These are phyloP conservation scores for Cepaea nemoralis DNA, from an alignment of 1,140 invertebrate genomes.

Conservation along the genomic window DNA sequence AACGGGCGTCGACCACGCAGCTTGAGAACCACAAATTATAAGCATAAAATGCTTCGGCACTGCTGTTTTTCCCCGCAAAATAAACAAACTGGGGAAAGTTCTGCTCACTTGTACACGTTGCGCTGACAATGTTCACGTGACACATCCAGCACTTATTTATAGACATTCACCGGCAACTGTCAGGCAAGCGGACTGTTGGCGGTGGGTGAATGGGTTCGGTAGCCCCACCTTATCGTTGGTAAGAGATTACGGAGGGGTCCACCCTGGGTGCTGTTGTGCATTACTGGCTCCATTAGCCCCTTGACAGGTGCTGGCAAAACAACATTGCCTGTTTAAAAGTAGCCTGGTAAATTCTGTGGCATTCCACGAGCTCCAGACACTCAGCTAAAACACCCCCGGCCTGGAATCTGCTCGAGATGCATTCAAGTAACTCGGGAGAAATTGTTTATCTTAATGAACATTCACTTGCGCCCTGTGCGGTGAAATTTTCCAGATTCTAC, in stretches of 20 bases:
- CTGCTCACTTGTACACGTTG: no score
- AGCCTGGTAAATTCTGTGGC: not conserved
- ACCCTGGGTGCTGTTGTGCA: no score
- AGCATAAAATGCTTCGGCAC: no score
- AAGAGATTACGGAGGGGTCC: no score
- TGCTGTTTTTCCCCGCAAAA: no score
- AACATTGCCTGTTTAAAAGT: not conserved
- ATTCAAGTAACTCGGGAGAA: not conserved
- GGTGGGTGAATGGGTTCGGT: not conserved
- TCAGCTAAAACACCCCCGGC: not conserved
- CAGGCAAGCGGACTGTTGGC: not conserved
- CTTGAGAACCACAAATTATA: no score
- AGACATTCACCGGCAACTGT: not conserved
- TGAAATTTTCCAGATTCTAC: no score
- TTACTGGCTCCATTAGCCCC: not conserved
- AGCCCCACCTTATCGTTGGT: no score
- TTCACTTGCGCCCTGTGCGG: no score
- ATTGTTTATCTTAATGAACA: not conserved
- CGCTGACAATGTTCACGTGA: not conserved
- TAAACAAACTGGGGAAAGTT: no score
- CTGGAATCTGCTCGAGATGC: not conserved
- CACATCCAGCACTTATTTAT: not conserved
- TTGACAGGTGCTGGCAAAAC: not conserved
- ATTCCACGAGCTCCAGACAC: not conserved
- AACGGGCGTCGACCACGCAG: no score